These are phyloP conservation scores for Tokudaia muenninki DNA, from an alignment of 2,797 vertebrate species.

Conservation along the genomic window DNA sequence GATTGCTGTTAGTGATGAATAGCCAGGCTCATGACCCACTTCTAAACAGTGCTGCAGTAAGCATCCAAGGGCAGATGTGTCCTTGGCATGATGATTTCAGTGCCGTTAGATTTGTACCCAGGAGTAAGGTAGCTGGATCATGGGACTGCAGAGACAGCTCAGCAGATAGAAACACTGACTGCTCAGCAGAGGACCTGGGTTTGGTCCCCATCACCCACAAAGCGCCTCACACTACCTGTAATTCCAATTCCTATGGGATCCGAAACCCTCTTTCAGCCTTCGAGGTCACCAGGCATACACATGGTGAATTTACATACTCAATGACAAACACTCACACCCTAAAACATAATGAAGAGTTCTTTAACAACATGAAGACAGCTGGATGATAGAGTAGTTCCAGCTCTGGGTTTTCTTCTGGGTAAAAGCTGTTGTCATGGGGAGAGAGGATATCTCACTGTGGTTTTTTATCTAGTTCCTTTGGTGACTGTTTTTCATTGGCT, in stretches of 20 bases:
- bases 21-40: not conserved
- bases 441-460: not conserved
- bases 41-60: not conserved
- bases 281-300: not conserved
- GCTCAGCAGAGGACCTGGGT: not conserved
- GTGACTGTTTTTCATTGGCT: not conserved
- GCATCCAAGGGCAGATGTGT: not conserved
- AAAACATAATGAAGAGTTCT: not conserved
- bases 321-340: not conserved
- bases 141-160: not conserved
- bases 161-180: too few species aligned
- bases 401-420: not conserved
- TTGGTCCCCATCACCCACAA: not conserved
- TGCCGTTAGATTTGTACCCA: not conserved
- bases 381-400: not conserved
- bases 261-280: not conserved
- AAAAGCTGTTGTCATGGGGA: not conserved
- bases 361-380: not conserved
- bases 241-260: not conserved
- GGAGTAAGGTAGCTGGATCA: not conserved
- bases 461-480: not conserved
- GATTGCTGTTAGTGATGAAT: not conserved
- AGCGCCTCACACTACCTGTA: not conserved
- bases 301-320: not conserved
- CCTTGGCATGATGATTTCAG: too few species aligned